Evolutionary conservation across 2,888 invertebrate genomes (phyloP).

Genomic region (Lycocerus yunnanus): DNA sequence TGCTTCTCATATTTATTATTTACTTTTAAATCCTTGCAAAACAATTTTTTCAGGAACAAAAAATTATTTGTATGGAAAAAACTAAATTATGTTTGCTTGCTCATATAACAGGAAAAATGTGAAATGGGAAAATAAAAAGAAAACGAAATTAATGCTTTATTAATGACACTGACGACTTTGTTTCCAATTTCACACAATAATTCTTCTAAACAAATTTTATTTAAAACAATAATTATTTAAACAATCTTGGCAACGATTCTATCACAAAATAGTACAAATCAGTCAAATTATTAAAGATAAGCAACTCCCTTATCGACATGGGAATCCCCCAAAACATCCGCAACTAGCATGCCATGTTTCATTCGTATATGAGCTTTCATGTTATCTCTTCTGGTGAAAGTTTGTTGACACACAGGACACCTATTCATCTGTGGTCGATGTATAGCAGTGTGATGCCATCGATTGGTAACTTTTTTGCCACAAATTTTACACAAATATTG

Average conservation of each 20-base stretch:
- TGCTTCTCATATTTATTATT: too few species aligned
- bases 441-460: conserved; percentile 70
- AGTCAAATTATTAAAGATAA: conserved; percentile 13
- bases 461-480: conserved; percentile 68
- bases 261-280: not conserved
- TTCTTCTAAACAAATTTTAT: not conserved
- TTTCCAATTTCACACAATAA: not conserved
- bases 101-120: not conserved
- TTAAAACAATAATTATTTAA: not conserved
- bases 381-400: conserved; percentile 69
- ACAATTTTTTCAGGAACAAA: not conserved
- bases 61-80: too few species aligned
- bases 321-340: conserved; percentile 21
- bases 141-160: not conserved
- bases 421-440: conserved; percentile 67
- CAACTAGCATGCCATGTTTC: conserved; percentile 57
- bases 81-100: not conserved
- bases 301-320: conserved; percentile 13
- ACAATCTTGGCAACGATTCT: not conserved
- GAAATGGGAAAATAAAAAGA: not conserved
- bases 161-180: not conserved
- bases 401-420: conserved; percentile 66
- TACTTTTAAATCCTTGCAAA: not conserved
- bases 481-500: conserved; percentile 66
- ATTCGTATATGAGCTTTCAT: conserved; percentile 68